Percentiles rank a stretch among this genome's conserved stretches.
These are phyloP conservation scores for Poeciliopsis gracilis DNA, from an alignment of 2,797 vertebrate species.

Conservation along the genomic window DNA sequence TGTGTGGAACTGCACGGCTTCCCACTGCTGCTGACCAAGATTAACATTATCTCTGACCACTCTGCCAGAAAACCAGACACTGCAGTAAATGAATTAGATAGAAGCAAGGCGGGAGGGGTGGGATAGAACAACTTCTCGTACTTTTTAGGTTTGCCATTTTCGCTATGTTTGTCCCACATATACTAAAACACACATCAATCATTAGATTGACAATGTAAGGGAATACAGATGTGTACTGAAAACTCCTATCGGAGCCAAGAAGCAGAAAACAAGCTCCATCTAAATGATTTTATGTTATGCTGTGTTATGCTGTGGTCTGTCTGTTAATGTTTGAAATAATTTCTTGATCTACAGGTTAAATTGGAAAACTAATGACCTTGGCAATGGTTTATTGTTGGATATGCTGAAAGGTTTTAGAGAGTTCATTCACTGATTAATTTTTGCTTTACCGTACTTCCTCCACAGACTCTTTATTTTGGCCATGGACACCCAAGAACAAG, in stretches of 20 bases:
- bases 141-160: constrained; percentile 58
- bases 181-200: constrained; percentile 6
- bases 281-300: neutral
- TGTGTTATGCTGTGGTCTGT: too few relatives aligned
- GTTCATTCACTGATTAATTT: neutral
- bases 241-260: neutral
- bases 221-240: constrained; percentile 20
- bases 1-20: constrained; percentile 71
- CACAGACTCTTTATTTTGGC: neutral
- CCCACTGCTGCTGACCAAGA: constrained; percentile 77
- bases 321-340: neutral
- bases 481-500: neutral
- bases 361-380: neutral
- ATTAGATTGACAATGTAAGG: constrained; percentile 28
- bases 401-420: neutral
- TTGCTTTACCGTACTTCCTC: neutral
- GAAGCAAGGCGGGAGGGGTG: constrained; percentile 54
- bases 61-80: constrained; percentile 75
- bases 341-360: neutral
- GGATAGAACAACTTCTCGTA: constrained; percentile 55
- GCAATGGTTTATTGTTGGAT: neutral
- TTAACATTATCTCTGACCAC: constrained; percentile 81
- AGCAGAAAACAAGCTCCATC: neutral
- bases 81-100: constrained; percentile 75
- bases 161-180: constrained; percentile 45